phyloP scores from a whole-genome alignment of 2,113 vertebrate genomes.

The Hipposideros armiger region DNA sequence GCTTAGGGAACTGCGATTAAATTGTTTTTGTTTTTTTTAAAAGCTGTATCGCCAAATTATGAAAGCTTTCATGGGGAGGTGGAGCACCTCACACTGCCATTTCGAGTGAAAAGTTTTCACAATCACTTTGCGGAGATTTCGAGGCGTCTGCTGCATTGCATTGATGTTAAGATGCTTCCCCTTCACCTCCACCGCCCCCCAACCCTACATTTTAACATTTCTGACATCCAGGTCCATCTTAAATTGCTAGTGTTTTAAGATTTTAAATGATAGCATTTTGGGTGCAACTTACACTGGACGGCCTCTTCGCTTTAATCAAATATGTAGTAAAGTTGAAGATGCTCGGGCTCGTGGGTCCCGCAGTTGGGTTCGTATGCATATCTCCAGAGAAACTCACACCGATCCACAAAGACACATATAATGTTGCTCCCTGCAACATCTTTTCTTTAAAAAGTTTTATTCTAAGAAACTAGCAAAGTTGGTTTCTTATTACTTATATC shows the following conservation, averaged over 20 bases:
- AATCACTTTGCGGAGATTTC: neutral
- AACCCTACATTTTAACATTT: neutral
- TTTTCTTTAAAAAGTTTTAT: constrained; percentile 1
- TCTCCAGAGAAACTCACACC: neutral
- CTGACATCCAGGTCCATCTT: neutral
- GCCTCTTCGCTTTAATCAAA: neutral
- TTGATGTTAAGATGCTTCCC: neutral
- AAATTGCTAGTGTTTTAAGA: neutral
- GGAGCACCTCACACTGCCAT: neutral
- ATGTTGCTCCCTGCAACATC: neutral
- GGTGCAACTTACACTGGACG: neutral
- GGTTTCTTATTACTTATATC: neutral
- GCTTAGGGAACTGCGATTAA: neutral
- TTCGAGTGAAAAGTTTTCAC: neutral
- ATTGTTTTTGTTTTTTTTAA: neutral
- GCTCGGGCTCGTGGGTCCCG: neutral
- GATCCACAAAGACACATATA: neutral
- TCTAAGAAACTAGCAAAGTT: neutral
- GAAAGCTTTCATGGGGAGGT: neutral
- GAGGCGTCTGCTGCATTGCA: neutral
- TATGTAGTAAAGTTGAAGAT: neutral
- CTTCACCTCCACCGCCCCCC: neutral
- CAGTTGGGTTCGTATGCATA: neutral
- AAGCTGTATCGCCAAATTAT: neutral
- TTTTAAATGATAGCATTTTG: neutral